Evolutionary conservation across 1,140 invertebrate genomes (phyloP).

Genomic region (Streblospio benedicti): DNA sequence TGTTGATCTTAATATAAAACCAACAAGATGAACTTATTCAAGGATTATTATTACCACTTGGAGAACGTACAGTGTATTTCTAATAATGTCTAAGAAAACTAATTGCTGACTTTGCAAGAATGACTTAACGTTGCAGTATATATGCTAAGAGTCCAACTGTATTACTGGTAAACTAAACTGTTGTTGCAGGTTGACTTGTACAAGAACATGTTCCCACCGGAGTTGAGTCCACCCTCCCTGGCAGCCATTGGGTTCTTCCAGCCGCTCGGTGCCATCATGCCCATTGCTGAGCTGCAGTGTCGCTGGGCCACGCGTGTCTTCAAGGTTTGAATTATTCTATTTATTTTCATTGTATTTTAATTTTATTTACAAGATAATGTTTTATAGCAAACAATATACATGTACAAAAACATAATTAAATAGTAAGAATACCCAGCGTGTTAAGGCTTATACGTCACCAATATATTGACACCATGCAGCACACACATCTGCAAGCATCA

Average conservation of each 20-base stretch:
- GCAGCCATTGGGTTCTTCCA: constrained; percentile 52
- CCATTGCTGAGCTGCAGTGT: constrained; percentile 51
- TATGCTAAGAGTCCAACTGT: neutral
- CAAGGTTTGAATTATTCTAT: too few species aligned
- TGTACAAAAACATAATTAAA: neutral
- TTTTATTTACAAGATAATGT: too few species aligned
- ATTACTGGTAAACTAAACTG: constrained; percentile 27
- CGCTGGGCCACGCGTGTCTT: constrained; percentile 40
- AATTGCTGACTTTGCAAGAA: neutral
- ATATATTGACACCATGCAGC: too few species aligned
- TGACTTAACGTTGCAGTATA: neutral
- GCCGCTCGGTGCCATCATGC: constrained; percentile 50
- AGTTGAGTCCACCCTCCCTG: constrained; percentile 38
- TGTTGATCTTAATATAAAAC: too few species aligned
- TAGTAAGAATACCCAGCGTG: neutral
- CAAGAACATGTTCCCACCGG: constrained; percentile 49
- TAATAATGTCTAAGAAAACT: neutral
- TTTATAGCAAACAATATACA: neutral
- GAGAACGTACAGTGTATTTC: constrained; percentile 31
- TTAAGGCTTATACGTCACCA: too few species aligned
- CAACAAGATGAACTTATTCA: too few species aligned
- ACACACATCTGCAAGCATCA: too few species aligned
- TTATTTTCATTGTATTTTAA: too few species aligned
- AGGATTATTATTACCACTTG: constrained; percentile 27
- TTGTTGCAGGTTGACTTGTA: constrained; percentile 50